Percentiles rank a stretch among this genome's conserved stretches.
phyloP scores from a whole-genome alignment of 2,797 vertebrate genomes.

The Oreochromis mossambicus region DNA sequence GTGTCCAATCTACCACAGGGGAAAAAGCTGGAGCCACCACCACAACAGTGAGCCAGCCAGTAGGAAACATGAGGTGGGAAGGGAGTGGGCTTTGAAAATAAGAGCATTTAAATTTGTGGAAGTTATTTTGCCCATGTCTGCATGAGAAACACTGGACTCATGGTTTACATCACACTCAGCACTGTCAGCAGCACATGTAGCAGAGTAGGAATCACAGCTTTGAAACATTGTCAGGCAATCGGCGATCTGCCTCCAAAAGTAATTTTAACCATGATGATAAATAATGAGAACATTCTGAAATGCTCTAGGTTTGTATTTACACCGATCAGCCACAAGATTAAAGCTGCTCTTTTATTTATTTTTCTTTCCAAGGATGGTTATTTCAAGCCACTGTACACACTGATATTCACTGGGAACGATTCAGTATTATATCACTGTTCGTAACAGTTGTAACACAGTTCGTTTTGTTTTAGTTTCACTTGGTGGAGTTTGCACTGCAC shows the following conservation, averaged over 20 bases:
- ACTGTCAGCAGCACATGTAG: neutral
- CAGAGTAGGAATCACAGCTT: neutral
- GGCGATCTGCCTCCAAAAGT: neutral
- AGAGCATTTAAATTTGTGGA: neutral
- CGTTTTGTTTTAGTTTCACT: neutral
- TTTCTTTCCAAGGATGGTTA: neutral
- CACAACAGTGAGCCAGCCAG: neutral
- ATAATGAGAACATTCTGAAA: neutral
- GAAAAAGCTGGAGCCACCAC: neutral
- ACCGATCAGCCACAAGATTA: rapidly evolving
- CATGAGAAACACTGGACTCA: neutral
- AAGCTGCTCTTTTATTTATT: neutral
- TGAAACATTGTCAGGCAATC: rapidly evolving
- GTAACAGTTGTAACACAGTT: neutral
- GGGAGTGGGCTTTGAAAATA: neutral
- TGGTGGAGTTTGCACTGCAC: neutral
- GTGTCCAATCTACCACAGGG: neutral
- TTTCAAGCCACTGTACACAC: neutral
- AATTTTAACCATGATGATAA: neutral
- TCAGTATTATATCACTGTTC: neutral
- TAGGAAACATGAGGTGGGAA: neutral
- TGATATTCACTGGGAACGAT: neutral
- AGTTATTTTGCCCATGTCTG: neutral
- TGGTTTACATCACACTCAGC: neutral
- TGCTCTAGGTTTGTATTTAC: neutral